Evolutionary conservation across 2,797 vertebrate genomes (phyloP), one percentile per base, ranked within the genome.

Genomic region (Centroberyx gerrardi): DNA sequence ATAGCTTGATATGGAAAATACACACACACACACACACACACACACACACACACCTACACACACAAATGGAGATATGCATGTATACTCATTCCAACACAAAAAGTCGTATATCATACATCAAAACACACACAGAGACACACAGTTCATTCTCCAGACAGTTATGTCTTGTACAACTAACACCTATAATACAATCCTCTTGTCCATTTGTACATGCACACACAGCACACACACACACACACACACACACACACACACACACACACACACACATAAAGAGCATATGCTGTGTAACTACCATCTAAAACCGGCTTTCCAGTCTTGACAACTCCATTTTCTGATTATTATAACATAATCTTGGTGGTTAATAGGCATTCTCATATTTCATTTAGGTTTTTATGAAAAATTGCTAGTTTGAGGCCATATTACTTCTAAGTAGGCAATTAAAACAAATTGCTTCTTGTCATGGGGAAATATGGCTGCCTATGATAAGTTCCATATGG

Each of bases 361-460:
- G 83, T 89, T 89, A 91, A 90, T 87, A 90, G 68, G 65, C 81
- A 81, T 85, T 88, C 86, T 93, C 85, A 84, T 86, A 81, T 93
- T 91, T 92, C 88, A 87, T 90, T 85, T 84, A 51, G 51, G 52
- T 72, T 88, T 87, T 70, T 40, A 65, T 72, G 76, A 62, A 70
- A 75, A 81, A 78, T 76, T 31, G 70, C 77, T 42, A 71, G 79
- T 91, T 90, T 86, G 86, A 84, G 83, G 83, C 84, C 77, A 76
- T 81, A 87, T 93, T 91, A 91, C 88, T 74, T 89, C 87, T 88
- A 92, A 90, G 89, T 85, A 89, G 85, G 77, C 90, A 91, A 94
- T 94, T 93, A 91, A 85, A 90, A 89, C 84, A 90, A 94, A 91
- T 91, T 91, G 89, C 90, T 88, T 82, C 60, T 61, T 72, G 82